A percentile compares a stretch with the other conserved stretches of the same genome.
These are phyloP conservation scores for Drosophila nigricruria DNA, from an alignment of 2,888 invertebrate species.

Conservation along the genomic window DNA sequence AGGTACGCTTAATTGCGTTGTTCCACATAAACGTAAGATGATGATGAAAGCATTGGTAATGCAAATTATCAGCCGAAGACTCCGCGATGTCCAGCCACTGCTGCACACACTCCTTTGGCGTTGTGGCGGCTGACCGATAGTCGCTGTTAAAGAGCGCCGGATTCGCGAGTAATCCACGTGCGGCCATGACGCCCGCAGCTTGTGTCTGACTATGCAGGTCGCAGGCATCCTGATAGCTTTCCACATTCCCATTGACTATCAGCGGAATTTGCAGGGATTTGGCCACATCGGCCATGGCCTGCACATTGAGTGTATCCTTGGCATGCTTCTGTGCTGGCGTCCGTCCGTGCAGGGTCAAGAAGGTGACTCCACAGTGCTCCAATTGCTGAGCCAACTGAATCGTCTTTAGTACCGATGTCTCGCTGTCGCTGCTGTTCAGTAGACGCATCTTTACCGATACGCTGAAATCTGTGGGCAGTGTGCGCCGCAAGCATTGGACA, in stretches of 20 bases:
- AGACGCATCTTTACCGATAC: conserved; percentile 97
- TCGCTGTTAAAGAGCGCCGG: conserved; percentile 92
- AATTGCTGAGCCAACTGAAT: conserved; percentile 92
- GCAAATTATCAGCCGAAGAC: conserved; percentile 87
- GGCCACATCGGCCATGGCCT: conserved; percentile 90
- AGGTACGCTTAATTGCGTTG: conserved; percentile 89
- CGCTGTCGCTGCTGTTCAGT: conserved; percentile 53
- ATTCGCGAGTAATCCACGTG: conserved; percentile 95
- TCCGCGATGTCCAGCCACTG: conserved; percentile 92
- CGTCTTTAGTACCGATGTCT: conserved; percentile 87
- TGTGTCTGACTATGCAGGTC: conserved; percentile 89
- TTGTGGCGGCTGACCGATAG: conserved; percentile 79
- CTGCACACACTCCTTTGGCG: conserved; percentile 91
- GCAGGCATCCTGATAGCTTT: conserved; percentile 90
- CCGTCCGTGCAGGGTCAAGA: conserved; percentile 96
- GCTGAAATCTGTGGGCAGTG: conserved; percentile 90
- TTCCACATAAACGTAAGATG: conserved; percentile 98
- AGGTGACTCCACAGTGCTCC: conserved; percentile 94
- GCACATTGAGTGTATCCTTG: conserved; percentile 90
- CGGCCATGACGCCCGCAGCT: conserved; percentile 95
- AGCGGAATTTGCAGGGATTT: conserved; percentile 90
- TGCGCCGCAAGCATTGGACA: conserved; percentile 90
- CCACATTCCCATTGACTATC: conserved; percentile 96
- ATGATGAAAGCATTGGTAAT: conserved; percentile 96
- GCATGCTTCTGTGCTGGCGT: conserved; percentile 91